These are phyloP conservation scores for Nannobrachium achirus DNA, from an alignment of 2,113 vertebrate species.

Conservation along the genomic window DNA sequence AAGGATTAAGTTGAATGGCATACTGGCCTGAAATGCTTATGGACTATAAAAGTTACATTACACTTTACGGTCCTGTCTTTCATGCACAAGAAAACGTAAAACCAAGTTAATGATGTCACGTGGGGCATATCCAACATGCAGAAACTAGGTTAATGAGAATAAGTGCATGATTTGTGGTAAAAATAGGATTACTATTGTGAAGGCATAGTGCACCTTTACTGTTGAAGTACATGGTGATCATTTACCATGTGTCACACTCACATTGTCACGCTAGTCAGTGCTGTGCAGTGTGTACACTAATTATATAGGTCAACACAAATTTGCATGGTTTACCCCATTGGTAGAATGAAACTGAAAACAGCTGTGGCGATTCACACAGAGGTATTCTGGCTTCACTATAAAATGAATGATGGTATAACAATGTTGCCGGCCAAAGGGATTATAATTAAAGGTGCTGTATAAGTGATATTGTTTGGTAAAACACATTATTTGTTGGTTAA, in stretches of 20 bases:
- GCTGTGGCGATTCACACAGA: neutral
- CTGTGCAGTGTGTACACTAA: neutral
- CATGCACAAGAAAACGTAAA: slow-evolving; percentile 4
- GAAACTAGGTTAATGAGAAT: slow-evolving; percentile 32
- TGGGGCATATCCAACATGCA: too few relatives aligned
- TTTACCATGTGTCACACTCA: slow-evolving; percentile 19
- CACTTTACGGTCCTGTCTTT: neutral
- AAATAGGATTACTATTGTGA: slow-evolving; percentile 23
- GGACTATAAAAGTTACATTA: slow-evolving; percentile 6
- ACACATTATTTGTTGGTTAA: too few relatives aligned
- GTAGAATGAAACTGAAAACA: neutral
- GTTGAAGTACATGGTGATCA: slow-evolving; percentile 15
- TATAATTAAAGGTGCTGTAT: neutral
- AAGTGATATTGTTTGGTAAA: too few relatives aligned
- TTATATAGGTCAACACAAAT: slow-evolving; percentile 30
- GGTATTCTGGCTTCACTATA: neutral
- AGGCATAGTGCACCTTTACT: slow-evolving; percentile 39
- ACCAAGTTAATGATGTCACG: neutral
- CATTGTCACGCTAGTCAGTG: slow-evolving; percentile 7
- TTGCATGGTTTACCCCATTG: slow-evolving; percentile 9
- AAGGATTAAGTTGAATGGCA: neutral
- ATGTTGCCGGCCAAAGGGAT: too few relatives aligned
- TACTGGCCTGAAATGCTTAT: neutral
- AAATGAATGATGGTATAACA: neutral
- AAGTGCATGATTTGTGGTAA: slow-evolving; percentile 43